These are phyloP conservation scores for Saccostrea glomerata DNA, from an alignment of 1,140 invertebrate genomes.

Conservation along the genomic window DNA sequence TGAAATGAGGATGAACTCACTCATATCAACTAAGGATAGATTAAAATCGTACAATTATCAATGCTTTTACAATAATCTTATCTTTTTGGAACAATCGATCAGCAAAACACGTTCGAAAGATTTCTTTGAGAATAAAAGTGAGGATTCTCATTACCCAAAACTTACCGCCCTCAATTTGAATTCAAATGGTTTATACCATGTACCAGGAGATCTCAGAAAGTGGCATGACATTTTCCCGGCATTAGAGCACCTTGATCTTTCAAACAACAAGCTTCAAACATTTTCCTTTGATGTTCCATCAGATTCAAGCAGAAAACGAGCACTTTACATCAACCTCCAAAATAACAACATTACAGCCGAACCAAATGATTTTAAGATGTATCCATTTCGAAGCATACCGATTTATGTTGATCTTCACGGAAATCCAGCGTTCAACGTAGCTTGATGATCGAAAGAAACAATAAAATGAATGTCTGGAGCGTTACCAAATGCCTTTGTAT, in stretches of 20 bases:
- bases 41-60: not conserved
- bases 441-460: not conserved
- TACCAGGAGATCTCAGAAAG: not conserved
- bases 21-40: not conserved
- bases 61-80: constrained; percentile 9
- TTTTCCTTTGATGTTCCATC: not conserved
- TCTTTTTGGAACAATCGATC: not conserved
- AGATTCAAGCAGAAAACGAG: too few relatives aligned
- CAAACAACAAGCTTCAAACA: not conserved
- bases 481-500: too few relatives aligned
- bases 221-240: not conserved
- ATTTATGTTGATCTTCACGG: not conserved
- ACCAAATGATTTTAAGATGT: not conserved
- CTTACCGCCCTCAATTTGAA: not conserved
- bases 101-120: not conserved
- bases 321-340: not conserved
- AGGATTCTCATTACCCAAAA: not conserved
- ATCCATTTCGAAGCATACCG: not conserved
- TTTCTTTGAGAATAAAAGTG: not conserved
- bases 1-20: not conserved
- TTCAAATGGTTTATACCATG: not conserved
- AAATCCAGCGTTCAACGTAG: not conserved
- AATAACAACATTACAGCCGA: not conserved
- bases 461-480: too few relatives aligned
- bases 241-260: not conserved